Conservation (phyloP, 1,140 invertebrate genomes). For the Phymorhynchus buccinoides region DNA sequence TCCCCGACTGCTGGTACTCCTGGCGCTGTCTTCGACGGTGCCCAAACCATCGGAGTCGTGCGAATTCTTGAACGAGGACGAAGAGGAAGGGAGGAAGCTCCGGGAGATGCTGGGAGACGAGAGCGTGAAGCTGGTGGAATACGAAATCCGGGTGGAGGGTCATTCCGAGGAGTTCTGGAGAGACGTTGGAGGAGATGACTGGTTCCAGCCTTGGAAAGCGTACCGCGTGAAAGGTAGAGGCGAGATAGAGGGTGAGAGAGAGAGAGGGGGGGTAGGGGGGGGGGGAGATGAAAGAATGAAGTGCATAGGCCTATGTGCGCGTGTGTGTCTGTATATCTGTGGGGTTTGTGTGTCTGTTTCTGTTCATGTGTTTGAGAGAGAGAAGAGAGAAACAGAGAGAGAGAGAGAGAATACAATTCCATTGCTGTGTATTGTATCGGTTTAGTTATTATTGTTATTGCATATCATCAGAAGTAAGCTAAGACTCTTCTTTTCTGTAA, state of each 20-base stretch:
- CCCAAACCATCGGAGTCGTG: background rate
- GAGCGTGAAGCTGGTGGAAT: conserved; percentile 1
- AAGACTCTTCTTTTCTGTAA: too few species aligned
- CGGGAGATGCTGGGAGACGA: background rate
- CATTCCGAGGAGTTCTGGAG: conserved; percentile 12
- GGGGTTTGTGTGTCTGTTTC: background rate
- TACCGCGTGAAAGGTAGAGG: conserved; percentile 14
- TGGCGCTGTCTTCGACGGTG: background rate
- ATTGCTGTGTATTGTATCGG: too few species aligned
- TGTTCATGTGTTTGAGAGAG: background rate
- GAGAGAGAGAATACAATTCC: too few species aligned
- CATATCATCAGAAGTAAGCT: too few species aligned
- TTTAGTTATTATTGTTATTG: too few species aligned
- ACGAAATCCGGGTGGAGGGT: background rate
- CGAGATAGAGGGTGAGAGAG: too few species aligned
- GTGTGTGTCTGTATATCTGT: conserved; percentile 14
- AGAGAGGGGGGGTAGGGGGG: too few species aligned
- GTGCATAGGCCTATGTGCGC: background rate
- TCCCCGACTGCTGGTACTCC: background rate
- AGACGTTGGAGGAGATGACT: background rate
- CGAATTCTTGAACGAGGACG: background rate
- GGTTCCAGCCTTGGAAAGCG: background rate
- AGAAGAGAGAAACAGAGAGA: too few species aligned
- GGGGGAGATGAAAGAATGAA: background rate
- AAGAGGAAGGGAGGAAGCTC: background rate